Conservation (phyloP, 2,888 invertebrate species). For the Eucera pruinosa region DNA sequence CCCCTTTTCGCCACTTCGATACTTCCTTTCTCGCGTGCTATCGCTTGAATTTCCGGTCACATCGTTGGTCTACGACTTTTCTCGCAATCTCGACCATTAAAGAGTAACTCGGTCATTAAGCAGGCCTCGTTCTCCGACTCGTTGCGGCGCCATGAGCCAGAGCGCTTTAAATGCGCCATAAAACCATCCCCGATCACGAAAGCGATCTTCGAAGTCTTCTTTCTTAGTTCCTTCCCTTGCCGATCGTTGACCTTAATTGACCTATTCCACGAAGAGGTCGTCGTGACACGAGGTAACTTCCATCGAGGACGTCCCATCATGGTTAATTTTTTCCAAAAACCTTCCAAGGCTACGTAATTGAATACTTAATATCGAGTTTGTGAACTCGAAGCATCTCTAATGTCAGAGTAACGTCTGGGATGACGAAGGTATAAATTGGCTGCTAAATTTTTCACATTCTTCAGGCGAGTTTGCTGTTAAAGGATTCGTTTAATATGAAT, state of each 20-base stretch:
- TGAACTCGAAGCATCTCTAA: slow-evolving; percentile 2
- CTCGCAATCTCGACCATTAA: slow-evolving; percentile 62
- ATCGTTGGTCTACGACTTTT: slow-evolving; percentile 54
- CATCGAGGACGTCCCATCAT: slow-evolving; percentile 1
- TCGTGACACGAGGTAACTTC: slow-evolving; percentile 4
- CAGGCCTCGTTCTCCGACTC: slow-evolving; percentile 39
- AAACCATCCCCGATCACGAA: slow-evolving; percentile 36
- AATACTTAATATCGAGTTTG: slow-evolving; percentile 25
- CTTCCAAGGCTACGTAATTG: slow-evolving; percentile 22
- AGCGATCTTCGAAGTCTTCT: slow-evolving; percentile 29
- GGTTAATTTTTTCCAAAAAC: slow-evolving; percentile 7
- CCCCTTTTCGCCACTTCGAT: no score
- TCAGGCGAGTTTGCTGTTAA: neutral
- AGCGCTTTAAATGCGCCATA: slow-evolving; percentile 38
- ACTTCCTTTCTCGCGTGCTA: neutral
- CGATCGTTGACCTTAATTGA: slow-evolving; percentile 50
- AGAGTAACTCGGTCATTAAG: slow-evolving; percentile 69
- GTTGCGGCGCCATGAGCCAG: neutral
- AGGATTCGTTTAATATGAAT: neutral
- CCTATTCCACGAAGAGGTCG: slow-evolving; percentile 18
- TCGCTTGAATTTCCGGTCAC: slow-evolving; percentile 60
- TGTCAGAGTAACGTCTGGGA: neutral
- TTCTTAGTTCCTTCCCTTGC: slow-evolving; percentile 1
- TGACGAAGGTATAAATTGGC: slow-evolving; percentile 9
- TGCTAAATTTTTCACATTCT: slow-evolving; percentile 6